Percentiles rank a stretch among this genome's conserved stretches.
Evolutionary conservation across 2,113 vertebrate genomes (phyloP).

Genomic region (Hypomesus transpacificus): DNA sequence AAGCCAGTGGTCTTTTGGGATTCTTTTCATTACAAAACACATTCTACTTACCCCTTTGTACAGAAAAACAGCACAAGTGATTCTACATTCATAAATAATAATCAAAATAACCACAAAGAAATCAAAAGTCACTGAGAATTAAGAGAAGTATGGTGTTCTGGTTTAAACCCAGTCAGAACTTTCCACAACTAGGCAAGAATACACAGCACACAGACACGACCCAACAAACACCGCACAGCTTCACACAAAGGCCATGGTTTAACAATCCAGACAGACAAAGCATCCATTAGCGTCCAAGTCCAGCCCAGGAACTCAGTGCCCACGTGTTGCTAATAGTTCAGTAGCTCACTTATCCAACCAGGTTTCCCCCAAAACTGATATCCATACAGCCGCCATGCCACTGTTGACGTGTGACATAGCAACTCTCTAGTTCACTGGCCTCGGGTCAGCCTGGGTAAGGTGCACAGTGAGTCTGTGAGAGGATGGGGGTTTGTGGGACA

Average conservation of each 20-base stretch:
- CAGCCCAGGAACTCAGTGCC: background rate
- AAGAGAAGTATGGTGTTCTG: background rate
- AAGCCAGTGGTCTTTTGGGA: background rate
- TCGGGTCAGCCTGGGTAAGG: no score
- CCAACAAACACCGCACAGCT: conserved; percentile 16
- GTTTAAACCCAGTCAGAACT: background rate
- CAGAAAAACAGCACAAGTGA: conserved; percentile 32
- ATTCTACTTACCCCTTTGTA: conserved; percentile 53
- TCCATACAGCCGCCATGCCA: no score
- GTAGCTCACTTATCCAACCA: no score
- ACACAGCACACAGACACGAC: no score
- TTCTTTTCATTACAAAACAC: conserved; percentile 54
- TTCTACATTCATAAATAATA: conserved; percentile 42
- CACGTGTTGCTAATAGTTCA: no score
- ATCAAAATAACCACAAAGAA: conserved; percentile 19
- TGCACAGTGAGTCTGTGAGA: no score
- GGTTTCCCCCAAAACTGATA: no score
- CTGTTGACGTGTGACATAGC: no score
- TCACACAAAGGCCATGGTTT: conserved; percentile 25
- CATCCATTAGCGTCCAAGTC: background rate
- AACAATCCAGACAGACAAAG: background rate
- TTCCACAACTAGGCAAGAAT: background rate
- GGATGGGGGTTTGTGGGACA: no score
- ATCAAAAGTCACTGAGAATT: background rate
- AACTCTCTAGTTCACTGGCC: no score